Base-by-base conservation (phyloP, 2,888 invertebrate genomes). In the Morpho achilles region DNA sequence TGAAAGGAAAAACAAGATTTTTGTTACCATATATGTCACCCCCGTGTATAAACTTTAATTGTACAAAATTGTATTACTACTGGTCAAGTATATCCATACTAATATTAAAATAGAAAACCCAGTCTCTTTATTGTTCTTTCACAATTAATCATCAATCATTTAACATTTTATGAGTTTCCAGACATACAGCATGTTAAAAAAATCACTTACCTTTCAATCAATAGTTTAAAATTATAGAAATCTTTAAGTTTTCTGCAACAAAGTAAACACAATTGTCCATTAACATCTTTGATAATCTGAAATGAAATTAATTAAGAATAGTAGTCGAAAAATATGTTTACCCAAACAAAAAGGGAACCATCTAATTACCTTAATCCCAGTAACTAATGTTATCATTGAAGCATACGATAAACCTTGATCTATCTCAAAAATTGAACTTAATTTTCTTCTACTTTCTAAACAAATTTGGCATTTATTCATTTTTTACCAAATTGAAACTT, bases 191-290 rank as follows among this genome's bases (percentile, higher is more conserved):
- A 9, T 2, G 39, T 4, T 10, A 39, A 48, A n/a, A n/a, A 53
- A 43, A 52, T 52, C 7, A 8, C 53, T 39, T 65, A 78, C 81
- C 70, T 76, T 69, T 80, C 75, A 55, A 85, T 78, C 8, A 74
- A 66, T 2, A 69, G 61, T 71, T 77, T 82, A 63, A 84, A 84
- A 8, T 76, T 69, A 69, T 77, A 79, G n/a, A 71, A 70, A 16
- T 77, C 79, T 62, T 44, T 68, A 2, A 81, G 74, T 69, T 75
- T 82, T 66, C 72, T 70, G 56, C 85, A 76, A 68, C 92, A 92
- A 59, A 58, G 64, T 8, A 75, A 68, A 69, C 85, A 85, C 63
- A 84, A 72, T 65, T 73, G 68, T 60, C 75, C 66, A 42, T 69
- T 65, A 53, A 61, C 68, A 22, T 67, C 56, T 56, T 65, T 66